phyloP scores from a whole-genome alignment of 2,113 vertebrate species.

The Chloropsis cyanopogon region DNA sequence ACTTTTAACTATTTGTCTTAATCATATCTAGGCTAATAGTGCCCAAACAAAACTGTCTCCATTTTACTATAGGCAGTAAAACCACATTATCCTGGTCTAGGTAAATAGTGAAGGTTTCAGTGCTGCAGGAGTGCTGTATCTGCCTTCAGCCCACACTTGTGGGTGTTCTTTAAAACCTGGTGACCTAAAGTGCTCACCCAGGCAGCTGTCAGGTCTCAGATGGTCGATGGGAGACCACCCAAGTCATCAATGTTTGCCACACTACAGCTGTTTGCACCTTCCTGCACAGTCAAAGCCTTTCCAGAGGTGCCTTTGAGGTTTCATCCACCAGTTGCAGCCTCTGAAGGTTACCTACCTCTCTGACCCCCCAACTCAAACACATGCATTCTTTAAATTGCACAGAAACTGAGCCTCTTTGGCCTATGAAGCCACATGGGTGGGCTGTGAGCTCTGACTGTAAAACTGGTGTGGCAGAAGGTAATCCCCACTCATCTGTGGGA shows the following conservation, averaged over 20 bases:
- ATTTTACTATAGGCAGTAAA: neutral
- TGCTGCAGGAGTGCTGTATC: neutral
- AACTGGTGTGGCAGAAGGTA: neutral
- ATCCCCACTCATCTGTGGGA: neutral
- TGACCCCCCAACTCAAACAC: neutral
- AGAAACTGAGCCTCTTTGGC: neutral
- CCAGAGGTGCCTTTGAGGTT: neutral
- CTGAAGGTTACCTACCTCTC: neutral
- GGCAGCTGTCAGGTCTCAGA: neutral
- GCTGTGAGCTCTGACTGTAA: neutral
- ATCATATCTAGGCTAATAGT: neutral
- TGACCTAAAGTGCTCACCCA: neutral
- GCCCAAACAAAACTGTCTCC: neutral
- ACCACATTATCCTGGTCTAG: neutral
- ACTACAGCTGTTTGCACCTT: neutral
- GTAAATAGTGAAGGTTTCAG: neutral
- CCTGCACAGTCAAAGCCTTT: neutral
- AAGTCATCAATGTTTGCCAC: no score
- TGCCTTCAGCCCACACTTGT: neutral
- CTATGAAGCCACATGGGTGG: accelerated
- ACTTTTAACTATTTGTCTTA: neutral
- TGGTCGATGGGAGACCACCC: neutral
- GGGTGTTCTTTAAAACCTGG: neutral
- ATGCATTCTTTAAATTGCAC: neutral
- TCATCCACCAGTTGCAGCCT: neutral